These are phyloP conservation scores for Emydocephalus ijimae DNA, from an alignment of 2,113 vertebrate genomes.

Conservation along the genomic window DNA sequence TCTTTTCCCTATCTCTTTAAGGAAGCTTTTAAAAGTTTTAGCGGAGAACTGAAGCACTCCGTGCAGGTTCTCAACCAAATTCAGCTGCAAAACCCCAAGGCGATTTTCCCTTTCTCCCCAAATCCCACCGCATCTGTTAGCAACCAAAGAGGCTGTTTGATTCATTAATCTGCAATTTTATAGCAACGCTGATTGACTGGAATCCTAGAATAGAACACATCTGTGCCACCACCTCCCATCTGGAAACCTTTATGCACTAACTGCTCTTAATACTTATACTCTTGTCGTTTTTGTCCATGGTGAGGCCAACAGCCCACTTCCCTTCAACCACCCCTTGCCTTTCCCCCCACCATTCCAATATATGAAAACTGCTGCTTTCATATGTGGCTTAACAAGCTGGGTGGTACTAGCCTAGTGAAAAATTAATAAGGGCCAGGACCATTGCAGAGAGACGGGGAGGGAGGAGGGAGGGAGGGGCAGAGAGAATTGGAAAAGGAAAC, in stretches of 20 bases:
- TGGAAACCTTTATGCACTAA: constrained; percentile 31
- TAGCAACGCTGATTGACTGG: constrained; percentile 21
- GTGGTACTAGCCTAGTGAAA: constrained; percentile 22
- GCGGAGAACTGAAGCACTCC: background rate
- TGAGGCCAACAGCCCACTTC: background rate
- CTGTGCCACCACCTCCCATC: constrained; percentile 24
- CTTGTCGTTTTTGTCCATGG: constrained; percentile 19
- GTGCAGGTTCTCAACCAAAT: background rate
- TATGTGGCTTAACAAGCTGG: constrained; percentile 25
- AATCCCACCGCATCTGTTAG: constrained; percentile 5
- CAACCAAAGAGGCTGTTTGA: constrained; percentile 20
- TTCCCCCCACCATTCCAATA: background rate
- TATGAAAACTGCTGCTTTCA: constrained; percentile 9
- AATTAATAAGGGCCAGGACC: constrained; percentile 15
- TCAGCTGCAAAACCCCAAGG: background rate
- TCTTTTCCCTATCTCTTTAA: background rate
- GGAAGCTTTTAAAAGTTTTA: background rate
- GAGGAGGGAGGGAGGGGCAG: too few species aligned
- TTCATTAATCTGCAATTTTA: constrained; percentile 38
- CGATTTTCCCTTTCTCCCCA: background rate
- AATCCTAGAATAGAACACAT: constrained; percentile 29
- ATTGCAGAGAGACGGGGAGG: too few species aligned
- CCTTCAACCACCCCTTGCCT: background rate
- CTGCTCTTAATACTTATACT: constrained; percentile 26
- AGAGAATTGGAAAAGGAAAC: too few species aligned